These are phyloP conservation scores for Siniperca obscura DNA, from an alignment of 2,797 vertebrate genomes.

Conservation along the genomic window DNA sequence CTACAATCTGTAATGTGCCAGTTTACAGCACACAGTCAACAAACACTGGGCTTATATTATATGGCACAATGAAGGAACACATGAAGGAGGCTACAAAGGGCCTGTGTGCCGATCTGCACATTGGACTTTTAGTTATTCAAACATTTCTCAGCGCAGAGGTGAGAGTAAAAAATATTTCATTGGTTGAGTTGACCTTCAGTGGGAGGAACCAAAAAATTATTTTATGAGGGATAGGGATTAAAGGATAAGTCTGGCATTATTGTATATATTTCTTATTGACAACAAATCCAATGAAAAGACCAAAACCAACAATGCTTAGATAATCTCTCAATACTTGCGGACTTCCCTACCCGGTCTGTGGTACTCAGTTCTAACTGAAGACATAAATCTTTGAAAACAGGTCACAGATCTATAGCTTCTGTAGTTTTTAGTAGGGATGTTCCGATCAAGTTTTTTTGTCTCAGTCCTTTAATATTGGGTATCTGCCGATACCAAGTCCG, in stretches of 20 bases:
- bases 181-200: constrained; percentile 1
- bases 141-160: constrained; percentile 2
- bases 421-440: not conserved
- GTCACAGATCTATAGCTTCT: not conserved
- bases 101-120: constrained; percentile 50
- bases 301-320: not conserved
- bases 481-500: not conserved
- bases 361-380: not conserved
- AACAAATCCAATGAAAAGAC: constrained; percentile 9
- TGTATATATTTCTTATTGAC: not conserved
- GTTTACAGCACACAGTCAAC: constrained; percentile 60
- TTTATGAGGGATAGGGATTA: not conserved
- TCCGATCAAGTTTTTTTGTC: not conserved
- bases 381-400: not conserved
- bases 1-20: constrained; percentile 60
- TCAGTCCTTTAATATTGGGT: too few relatives aligned
- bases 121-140: constrained; percentile 25
- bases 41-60: constrained; percentile 59
- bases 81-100: constrained; percentile 52
- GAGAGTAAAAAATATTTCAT: constrained; percentile 1
- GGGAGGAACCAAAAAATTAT: not conserved
- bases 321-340: not conserved
- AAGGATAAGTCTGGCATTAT: not conserved
- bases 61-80: constrained; percentile 61
- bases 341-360: not conserved